A percentile compares a stretch with the other conserved stretches of the same genome.
Conservation (phyloP, 2,888 invertebrate genomes). For the Scaptodrosophila latifasciaeformis region DNA sequence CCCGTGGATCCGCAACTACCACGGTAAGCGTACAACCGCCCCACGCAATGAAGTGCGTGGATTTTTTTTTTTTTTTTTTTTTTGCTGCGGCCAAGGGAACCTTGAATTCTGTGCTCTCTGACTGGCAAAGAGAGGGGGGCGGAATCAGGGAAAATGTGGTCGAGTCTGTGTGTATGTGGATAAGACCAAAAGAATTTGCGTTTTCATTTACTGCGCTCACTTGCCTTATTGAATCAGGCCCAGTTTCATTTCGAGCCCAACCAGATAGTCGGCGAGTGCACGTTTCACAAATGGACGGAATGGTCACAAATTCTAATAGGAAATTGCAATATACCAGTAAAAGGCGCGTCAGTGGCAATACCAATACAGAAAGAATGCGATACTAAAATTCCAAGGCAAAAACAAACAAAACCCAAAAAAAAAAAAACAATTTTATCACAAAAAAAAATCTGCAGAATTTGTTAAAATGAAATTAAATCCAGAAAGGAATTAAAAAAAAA, state of each 20-base stretch:
- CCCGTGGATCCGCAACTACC: too few species aligned
- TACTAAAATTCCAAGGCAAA: too few species aligned
- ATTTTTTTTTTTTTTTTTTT: background rate
- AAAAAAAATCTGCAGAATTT: too few species aligned
- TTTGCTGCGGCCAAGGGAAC: constrained; percentile 1
- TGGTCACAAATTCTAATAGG: background rate
- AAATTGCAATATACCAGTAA: background rate
- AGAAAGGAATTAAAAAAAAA: too few species aligned
- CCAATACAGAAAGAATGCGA: too few species aligned
- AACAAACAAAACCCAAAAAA: too few species aligned
- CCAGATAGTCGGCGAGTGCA: too few species aligned
- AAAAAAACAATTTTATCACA: too few species aligned
- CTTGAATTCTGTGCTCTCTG: too few species aligned
- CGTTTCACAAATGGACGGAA: background rate
- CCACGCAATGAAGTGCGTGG: constrained; percentile 2
- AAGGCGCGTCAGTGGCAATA: background rate
- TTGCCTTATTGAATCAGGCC: constrained; percentile 30
- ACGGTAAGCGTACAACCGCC: too few species aligned
- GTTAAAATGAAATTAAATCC: too few species aligned
- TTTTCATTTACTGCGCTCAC: constrained; percentile 38
- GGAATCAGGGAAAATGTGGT: background rate
- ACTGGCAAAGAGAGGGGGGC: too few species aligned
- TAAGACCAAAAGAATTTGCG: constrained; percentile 30
- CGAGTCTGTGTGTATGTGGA: constrained; percentile 21
- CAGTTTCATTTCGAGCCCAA: constrained; percentile 11